These are phyloP conservation scores for Alentia gelatinosa DNA, from an alignment of 2,888 invertebrate genomes.

Conservation along the genomic window DNA sequence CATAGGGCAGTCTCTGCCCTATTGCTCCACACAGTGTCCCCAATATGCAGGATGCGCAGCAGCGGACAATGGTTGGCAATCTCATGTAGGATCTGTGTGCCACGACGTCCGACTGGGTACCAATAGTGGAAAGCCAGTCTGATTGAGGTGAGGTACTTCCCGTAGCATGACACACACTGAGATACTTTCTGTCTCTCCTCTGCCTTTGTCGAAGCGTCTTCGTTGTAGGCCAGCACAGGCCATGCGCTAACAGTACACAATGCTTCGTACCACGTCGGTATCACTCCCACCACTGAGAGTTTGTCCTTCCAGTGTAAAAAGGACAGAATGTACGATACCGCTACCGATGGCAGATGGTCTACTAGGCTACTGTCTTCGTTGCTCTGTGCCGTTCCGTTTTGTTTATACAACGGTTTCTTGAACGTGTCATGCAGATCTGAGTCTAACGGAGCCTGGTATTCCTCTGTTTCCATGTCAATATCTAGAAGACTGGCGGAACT, in stretches of 20 bases:
- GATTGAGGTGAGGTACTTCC: neutral
- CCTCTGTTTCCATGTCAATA: neutral
- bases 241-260: constrained; percentile 27
- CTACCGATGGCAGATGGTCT: neutral
- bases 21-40: constrained; percentile 14
- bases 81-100: constrained; percentile 31
- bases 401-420: neutral
- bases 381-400: neutral
- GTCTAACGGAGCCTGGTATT: neutral
- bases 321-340: constrained; percentile 1
- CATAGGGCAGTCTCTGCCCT: neutral
- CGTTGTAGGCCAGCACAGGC: constrained; percentile 10
- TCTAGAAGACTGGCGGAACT: neutral
- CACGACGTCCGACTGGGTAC: constrained; percentile 26
- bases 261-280: neutral
- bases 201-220: constrained; percentile 17
- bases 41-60: neutral
- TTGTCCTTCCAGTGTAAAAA: constrained; percentile 24
- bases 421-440: neutral
- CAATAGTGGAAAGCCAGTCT: constrained; percentile 17
- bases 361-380: neutral
- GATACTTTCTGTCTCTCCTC: constrained; percentile 19
- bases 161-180: neutral
- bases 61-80: constrained; percentile 15
- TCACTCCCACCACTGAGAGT: neutral